Evolutionary conservation across 2,797 vertebrate genomes (phyloP), one percentile per base, ranked within the genome.

Genomic region (Fratercula arctica): DNA sequence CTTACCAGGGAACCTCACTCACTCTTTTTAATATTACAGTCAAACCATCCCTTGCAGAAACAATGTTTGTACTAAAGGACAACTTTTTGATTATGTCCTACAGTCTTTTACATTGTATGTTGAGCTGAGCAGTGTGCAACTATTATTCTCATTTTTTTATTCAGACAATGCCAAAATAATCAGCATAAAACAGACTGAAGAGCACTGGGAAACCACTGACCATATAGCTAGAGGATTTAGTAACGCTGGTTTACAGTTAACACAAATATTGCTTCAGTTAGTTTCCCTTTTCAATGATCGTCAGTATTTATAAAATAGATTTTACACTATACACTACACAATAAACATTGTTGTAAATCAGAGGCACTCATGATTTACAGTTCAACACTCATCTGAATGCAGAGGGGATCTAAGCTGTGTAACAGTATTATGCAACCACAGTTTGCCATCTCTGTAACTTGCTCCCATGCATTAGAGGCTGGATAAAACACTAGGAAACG

Each of bases 351-450:
- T 31, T 76, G 85, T 92, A 81, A 78, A 88, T 87, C 95, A 79
- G 84, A 80, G 78, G 93, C 91, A 91, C 93, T 85, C 87, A 48
- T 64, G 89, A 91, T 76, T 70, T 87, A 67, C n/a, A 76, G 76
- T 61, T 91, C 48, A 59, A 75, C 24, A 23, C 81, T 77, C 59
- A 51, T 21, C 68, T 64, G 66, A 80, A 87, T 11, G 77, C 69
- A 74, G 73, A 69, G 61, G 54, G 60, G 64, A 91, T 31, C 51
- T 21, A 33, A 87, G 76, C 54, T 37, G 41, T 59, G 1, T 21
- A 67, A 90, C 60, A 29, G 45, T 37, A 73, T 57, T 39, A 41
- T 2, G 39, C 39, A 61, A 41, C 3, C 0, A 11, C 23, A 15
- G 46, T 61, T 39, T 57, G 39, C 74, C 5, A 4, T 21, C 3